Evolutionary conservation across 2,113 vertebrate species (phyloP).

Genomic region (Mus musculus): GRCm39 chr5:104149001-104149500

Average conservation of each 20-base stretch:
- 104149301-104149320: not conserved
- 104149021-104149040: not conserved
- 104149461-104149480: too few relatives aligned
- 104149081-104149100: not conserved
- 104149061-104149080: not conserved
- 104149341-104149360: not conserved
- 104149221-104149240: too few relatives aligned
- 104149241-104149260: not conserved
- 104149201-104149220: too few relatives aligned
- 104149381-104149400: not conserved
- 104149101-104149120: not conserved
- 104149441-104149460: too few relatives aligned
- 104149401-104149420: not conserved
- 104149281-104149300: not conserved
- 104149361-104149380: not conserved
- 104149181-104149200: too few relatives aligned
- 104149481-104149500: too few relatives aligned
- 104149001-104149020: not conserved
- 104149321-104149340: not conserved
- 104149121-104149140: not conserved
- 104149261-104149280: not conserved
- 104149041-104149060: not conserved
- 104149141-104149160: not conserved
- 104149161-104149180: not conserved
- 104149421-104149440: not conserved